Conservation (phyloP, 2,113 vertebrate species). For the Cyphotilapia sp. region DNA sequence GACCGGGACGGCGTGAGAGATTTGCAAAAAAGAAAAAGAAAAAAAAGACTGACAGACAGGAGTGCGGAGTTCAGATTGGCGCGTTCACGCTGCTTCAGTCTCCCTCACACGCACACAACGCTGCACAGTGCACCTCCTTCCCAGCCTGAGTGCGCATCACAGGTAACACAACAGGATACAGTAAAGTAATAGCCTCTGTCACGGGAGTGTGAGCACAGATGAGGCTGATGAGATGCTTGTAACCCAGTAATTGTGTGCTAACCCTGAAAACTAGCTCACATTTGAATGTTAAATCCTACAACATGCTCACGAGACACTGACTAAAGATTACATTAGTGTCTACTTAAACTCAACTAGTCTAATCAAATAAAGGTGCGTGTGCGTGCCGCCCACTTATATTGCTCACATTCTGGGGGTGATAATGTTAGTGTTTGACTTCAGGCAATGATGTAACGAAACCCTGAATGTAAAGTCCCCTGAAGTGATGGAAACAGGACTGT, state of each 20-base stretch:
- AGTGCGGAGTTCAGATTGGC: slow-evolving; percentile 18
- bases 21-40: background rate
- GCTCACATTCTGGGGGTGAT: background rate
- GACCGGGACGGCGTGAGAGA: background rate
- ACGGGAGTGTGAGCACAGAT: background rate
- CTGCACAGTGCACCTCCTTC: background rate
- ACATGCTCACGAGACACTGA: background rate
- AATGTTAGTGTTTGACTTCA: background rate
- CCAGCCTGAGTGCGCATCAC: background rate
- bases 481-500: background rate
- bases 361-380: background rate
- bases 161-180: background rate
- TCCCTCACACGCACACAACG: background rate
- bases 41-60: background rate
- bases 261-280: background rate
- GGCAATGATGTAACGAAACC: background rate
- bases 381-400: background rate
- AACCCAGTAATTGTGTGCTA: background rate
- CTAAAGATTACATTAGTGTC: background rate
- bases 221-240: background rate
- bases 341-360: background rate
- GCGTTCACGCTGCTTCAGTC: slow-evolving; percentile 14
- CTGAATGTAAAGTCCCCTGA: background rate
- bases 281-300: background rate
- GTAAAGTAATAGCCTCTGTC: background rate